Conservation (phyloP, 1,140 invertebrate species). For the Lasioglossum albipes region DNA sequence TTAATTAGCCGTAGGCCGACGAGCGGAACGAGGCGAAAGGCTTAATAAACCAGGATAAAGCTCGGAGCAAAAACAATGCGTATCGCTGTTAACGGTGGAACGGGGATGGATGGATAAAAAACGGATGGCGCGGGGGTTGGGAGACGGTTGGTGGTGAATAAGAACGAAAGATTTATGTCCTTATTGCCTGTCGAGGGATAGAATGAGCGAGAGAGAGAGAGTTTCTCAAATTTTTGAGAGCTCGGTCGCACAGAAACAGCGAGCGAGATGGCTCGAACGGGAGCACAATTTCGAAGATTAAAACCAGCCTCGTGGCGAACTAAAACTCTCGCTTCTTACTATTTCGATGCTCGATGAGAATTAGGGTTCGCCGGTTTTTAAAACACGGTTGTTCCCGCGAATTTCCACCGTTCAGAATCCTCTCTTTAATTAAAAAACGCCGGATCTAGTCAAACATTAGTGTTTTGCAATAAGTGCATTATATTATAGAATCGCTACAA, state of each 20-base stretch:
- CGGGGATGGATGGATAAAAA: background rate
- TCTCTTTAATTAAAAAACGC: too few relatives aligned
- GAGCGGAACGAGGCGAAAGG: background rate
- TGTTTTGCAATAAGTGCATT: too few relatives aligned
- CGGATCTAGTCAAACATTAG: too few relatives aligned
- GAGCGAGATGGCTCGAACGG: background rate
- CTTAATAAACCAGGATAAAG: constrained; percentile 12
- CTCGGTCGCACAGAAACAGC: background rate
- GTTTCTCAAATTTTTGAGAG: constrained; percentile 12
- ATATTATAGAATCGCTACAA: too few relatives aligned
- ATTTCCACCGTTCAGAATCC: too few relatives aligned
- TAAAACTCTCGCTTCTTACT: constrained; percentile 1
- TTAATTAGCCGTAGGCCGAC: constrained; percentile 20
- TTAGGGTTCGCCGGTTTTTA: too few relatives aligned
- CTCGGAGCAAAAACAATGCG: constrained; percentile 15
- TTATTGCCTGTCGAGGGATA: background rate
- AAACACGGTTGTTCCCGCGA: too few relatives aligned
- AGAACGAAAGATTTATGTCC: background rate
- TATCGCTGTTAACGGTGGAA: constrained; percentile 3
- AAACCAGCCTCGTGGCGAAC: background rate
- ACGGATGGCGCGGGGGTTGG: too few relatives aligned
- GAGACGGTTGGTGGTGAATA: background rate
- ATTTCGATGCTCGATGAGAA: background rate
- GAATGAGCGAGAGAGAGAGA: too few relatives aligned
- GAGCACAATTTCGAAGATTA: constrained; percentile 25